These are phyloP conservation scores for Cygnus atratus DNA, from an alignment of 2,113 vertebrate species.

Conservation along the genomic window DNA sequence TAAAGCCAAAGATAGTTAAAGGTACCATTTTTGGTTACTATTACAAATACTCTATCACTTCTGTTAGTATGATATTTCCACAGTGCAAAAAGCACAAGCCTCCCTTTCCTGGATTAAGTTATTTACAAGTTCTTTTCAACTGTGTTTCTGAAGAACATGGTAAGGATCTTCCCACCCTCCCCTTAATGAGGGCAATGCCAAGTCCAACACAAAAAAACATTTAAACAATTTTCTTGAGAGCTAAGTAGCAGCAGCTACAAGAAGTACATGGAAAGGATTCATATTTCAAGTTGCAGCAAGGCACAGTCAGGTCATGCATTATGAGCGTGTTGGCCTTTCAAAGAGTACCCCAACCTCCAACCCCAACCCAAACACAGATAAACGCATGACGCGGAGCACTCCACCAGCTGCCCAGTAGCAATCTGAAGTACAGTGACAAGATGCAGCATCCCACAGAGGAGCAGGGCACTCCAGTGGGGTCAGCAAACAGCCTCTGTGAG, in stretches of 20 bases:
- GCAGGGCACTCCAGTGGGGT: too few relatives aligned
- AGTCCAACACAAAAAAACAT: neutral
- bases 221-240: neutral
- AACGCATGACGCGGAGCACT: neutral
- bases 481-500: neutral
- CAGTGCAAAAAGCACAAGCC: neutral
- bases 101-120: neutral
- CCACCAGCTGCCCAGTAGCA: neutral
- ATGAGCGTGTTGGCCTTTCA: neutral
- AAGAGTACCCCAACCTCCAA: neutral
- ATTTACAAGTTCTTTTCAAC: neutral
- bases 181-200: neutral
- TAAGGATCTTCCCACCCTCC: too few relatives aligned
- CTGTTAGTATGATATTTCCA: neutral
- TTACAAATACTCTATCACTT: neutral
- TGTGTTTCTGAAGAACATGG: neutral
- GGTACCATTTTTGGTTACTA: rapidly evolving
- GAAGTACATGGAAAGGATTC: neutral
- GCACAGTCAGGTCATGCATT: neutral
- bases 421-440: neutral
- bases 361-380: neutral
- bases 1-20: neutral
- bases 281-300: neutral
- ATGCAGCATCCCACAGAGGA: neutral
- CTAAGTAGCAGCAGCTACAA: neutral